These are phyloP conservation scores for Peromyscus attwateri DNA, from an alignment of 2,797 vertebrate species.

Conservation along the genomic window DNA sequence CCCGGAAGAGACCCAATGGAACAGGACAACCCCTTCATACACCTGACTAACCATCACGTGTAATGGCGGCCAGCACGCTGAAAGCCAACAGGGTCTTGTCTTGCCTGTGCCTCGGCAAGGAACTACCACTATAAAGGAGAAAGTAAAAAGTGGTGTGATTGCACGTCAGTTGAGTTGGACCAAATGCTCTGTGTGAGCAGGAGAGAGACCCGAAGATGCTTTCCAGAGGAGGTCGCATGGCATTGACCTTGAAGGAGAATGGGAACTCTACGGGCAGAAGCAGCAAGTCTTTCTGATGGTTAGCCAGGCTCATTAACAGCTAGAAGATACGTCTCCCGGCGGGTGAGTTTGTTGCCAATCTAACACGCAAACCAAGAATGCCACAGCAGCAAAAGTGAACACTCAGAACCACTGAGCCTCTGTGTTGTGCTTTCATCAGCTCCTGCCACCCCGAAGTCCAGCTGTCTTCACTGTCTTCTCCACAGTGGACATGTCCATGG, in stretches of 20 bases:
- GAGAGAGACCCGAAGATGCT: constrained; percentile 37
- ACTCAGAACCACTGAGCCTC: neutral
- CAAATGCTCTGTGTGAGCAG: neutral
- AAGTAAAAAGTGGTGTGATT: neutral
- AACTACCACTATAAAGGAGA: constrained; percentile 5
- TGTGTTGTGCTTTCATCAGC: neutral
- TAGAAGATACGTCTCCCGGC: neutral
- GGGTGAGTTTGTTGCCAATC: neutral
- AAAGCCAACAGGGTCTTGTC: neutral
- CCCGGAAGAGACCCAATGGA: neutral
- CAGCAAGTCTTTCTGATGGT: neutral
- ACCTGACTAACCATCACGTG: neutral
- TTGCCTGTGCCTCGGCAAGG: neutral
- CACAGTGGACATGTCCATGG: neutral
- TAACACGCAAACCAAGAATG: neutral
- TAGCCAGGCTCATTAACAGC: neutral
- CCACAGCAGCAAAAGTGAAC: neutral
- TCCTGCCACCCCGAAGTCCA: neutral
- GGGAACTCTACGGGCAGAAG: neutral
- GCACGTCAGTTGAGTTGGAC: neutral
- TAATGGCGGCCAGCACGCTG: neutral
- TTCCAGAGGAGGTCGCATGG: neutral
- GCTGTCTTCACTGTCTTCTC: neutral
- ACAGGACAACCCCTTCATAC: neutral
- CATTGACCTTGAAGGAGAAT: neutral